These are phyloP conservation scores for Ranitomeya variabilis DNA, from an alignment of 2,113 vertebrate genomes.

Conservation along the genomic window DNA sequence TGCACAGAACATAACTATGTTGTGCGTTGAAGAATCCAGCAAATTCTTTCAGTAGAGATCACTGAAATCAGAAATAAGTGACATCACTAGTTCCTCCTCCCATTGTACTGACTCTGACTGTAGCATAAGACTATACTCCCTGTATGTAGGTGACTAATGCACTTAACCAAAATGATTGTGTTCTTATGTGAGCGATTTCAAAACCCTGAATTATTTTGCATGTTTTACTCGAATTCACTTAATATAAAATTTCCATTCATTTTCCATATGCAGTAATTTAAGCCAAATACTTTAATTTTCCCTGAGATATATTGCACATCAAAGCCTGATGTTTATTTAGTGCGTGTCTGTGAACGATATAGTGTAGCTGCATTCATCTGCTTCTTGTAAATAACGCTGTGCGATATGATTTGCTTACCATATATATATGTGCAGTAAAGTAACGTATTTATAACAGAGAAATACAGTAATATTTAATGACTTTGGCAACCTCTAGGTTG, in stretches of 20 bases:
- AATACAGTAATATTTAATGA: conserved; percentile 70
- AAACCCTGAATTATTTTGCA: neutral
- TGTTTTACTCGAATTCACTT: neutral
- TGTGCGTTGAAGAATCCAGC: neutral
- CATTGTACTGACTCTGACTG: neutral
- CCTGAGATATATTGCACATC: neutral
- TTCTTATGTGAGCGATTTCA: neutral
- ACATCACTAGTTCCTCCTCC: neutral
- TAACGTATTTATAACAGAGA: conserved; percentile 70
- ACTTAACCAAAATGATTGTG: neutral
- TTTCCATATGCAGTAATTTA: neutral
- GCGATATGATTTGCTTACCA: conserved; percentile 61
- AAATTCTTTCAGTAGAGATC: neutral
- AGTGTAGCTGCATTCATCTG: neutral
- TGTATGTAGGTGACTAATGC: neutral
- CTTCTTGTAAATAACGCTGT: conserved; percentile 55
- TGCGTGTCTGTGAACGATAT: conserved; percentile 62
- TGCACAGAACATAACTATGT: neutral
- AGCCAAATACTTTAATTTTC: neutral
- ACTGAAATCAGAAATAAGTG: neutral
- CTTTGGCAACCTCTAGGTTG: conserved; percentile 75
- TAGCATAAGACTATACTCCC: neutral
- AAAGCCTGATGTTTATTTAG: neutral
- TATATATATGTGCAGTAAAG: conserved; percentile 58
- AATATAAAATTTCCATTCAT: neutral